Evolutionary conservation across 2,113 vertebrate species (phyloP), one percentile per base, ranked within the genome.

Genomic region (Parotia lawesii): DNA sequence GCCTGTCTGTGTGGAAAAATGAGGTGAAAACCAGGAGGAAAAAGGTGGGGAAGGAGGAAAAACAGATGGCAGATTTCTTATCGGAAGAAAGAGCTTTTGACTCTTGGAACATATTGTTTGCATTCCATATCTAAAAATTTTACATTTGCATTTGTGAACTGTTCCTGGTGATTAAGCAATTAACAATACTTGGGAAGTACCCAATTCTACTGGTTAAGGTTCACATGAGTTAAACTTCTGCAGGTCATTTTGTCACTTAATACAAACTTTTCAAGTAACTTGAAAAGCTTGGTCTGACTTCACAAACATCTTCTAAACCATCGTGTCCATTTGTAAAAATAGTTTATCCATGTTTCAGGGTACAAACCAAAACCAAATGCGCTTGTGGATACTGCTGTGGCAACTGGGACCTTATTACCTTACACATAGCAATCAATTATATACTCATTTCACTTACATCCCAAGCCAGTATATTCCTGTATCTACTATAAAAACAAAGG

Each of bases 11-110:
- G 38, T 45, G 37, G 85, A 44, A 76, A 83, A 89, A 80, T 0
- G 1, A 60, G 11, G 11, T 28, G 27, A 18, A 44, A 71, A 78
- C 12, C 0, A 0, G 1, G 4, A 7, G 2, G 1, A 14, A 15
- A 60, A 66, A 24, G 2, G 11, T 19, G 12, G 10, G 12, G 23
- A 89, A 81, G 31, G 47, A 71, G 5, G 35, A 58, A 78, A 93
- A 89, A 19, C 18, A 77, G 37, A 47, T 42, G 20, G 20, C 21
- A 40, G 14, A n/a, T 70, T 74, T 89, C 31, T 77, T 48, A 57
- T 61, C 2, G 2, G 42, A 62, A 91, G 19, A 57, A 91, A 35
- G 2, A 5, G 14, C 23, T 80, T 93, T 73, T 3, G 2, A 35
- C 19, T 87, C 28, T 57, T 74, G 54, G 38, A 89, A 66, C 56